phyloP scores from a whole-genome alignment of 2,113 vertebrate genomes.

The Elachura formosa region DNA sequence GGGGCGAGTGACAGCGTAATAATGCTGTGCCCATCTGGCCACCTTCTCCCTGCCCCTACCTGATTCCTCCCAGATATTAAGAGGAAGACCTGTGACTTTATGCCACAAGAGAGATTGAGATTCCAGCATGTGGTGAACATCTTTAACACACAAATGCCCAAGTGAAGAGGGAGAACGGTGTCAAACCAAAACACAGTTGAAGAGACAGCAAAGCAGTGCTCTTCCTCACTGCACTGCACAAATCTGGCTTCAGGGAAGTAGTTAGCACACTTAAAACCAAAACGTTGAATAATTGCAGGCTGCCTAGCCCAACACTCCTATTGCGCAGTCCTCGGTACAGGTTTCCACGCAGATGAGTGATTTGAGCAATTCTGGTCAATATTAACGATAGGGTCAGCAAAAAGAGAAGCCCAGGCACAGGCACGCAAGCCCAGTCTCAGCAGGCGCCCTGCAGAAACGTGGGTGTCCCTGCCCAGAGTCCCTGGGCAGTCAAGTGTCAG shows the following conservation, averaged over 20 bases:
- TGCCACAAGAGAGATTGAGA: neutral
- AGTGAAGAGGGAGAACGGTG: neutral
- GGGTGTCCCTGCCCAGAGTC: neutral
- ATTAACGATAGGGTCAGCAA: neutral
- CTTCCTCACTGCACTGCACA: neutral
- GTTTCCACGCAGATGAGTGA: neutral
- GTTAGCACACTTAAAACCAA: neutral
- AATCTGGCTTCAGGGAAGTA: neutral
- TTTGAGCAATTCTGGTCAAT: neutral
- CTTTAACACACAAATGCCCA: neutral
- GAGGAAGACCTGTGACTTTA: neutral
- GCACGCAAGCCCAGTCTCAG: neutral
- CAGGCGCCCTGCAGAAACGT: neutral
- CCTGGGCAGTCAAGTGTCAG: neutral
- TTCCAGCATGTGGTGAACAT: neutral
- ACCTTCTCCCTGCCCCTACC: neutral
- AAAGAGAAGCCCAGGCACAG: neutral
- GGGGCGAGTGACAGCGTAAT: neutral
- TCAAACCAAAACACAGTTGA: neutral
- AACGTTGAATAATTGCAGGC: neutral
- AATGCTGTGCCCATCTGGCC: neutral
- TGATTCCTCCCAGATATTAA: neutral
- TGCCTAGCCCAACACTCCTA: neutral
- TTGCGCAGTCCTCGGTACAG: rapidly evolving
- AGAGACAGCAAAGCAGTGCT: neutral